A percentile compares a stretch with the other conserved stretches of the same genome.
Evolutionary conservation across 2,113 vertebrate genomes (phyloP).

Genomic region (Pterocles orientalis): DNA sequence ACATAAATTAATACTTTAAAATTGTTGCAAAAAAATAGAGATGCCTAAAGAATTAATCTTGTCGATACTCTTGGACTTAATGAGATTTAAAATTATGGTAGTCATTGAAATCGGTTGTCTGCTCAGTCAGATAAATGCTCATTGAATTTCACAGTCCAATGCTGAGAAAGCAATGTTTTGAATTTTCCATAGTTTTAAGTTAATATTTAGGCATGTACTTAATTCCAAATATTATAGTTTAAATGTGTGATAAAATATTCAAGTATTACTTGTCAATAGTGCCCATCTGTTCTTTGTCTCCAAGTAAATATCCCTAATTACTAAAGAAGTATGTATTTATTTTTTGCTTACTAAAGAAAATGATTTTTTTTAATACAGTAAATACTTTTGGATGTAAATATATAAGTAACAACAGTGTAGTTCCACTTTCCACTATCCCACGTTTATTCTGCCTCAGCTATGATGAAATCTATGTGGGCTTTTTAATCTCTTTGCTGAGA

Average conservation of each 20-base stretch:
- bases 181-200: neutral
- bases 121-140: neutral
- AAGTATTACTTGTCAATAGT: neutral
- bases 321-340: neutral
- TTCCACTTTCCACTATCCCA: neutral
- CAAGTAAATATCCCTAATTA: neutral
- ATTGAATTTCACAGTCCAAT: neutral
- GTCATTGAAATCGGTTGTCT: neutral
- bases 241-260: neutral
- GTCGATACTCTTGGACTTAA: neutral
- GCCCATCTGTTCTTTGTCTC: neutral
- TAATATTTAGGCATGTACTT: neutral
- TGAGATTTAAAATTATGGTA: constrained; percentile 7
- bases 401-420: neutral
- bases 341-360: neutral
- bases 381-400: neutral
- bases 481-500: neutral
- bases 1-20: neutral
- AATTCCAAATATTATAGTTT: neutral
- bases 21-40: neutral
- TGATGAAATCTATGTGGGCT: neutral
- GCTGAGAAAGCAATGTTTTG: neutral
- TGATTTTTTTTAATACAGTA: neutral
- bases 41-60: neutral
- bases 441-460: neutral